Conservation (phyloP, 2,888 invertebrate species). For the Oeneis ivallda region DNA sequence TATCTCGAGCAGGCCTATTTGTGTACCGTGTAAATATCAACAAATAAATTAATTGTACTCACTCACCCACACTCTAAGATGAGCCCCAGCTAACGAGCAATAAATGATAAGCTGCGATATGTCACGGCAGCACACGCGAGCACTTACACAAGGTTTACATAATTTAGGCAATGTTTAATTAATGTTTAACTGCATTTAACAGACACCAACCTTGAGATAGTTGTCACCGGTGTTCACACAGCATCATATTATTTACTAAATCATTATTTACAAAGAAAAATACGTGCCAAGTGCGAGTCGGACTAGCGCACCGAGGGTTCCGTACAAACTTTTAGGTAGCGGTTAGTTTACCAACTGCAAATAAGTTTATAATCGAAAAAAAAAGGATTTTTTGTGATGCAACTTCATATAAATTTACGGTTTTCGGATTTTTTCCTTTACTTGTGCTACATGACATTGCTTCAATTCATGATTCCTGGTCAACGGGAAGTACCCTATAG, state of each 20-base stretch:
- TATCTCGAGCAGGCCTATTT: not conserved
- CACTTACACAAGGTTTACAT: slow-evolving; percentile 23
- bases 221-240: not conserved
- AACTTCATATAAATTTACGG: too few species aligned
- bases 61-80: not conserved
- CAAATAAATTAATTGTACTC: not conserved
- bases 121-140: slow-evolving; percentile 6
- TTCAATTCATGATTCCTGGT: too few species aligned
- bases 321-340: too few species aligned
- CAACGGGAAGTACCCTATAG: too few species aligned
- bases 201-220: slow-evolving; percentile 7
- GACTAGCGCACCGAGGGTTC: too few species aligned
- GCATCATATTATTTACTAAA: not conserved
- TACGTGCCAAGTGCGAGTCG: too few species aligned
- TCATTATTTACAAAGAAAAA: not conserved
- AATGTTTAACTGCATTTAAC: not conserved
- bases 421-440: too few species aligned
- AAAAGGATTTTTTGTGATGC: too few species aligned
- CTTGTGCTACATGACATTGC: too few species aligned
- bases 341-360: too few species aligned
- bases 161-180: slow-evolving; percentile 21
- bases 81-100: not conserved
- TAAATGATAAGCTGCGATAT: slow-evolving; percentile 13
- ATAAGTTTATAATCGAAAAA: too few species aligned
- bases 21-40: not conserved